A percentile compares a stretch with the other conserved stretches of the same genome.
phyloP scores from a whole-genome alignment of 1,140 invertebrate genomes.

The Diprion similis region DNA sequence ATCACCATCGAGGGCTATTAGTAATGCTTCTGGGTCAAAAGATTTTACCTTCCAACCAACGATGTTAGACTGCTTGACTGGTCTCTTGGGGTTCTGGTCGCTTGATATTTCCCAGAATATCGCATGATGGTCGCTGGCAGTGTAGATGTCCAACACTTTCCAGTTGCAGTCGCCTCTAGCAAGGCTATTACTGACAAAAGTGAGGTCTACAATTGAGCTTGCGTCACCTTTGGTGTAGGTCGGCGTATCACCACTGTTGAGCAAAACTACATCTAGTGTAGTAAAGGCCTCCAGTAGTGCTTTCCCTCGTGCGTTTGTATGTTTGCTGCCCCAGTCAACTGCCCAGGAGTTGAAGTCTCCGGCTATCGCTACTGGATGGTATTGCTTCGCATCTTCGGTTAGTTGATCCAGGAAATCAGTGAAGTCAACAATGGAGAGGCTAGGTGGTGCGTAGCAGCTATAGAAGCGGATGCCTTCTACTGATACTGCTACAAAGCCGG shows the following conservation, averaged over 20 bases:
- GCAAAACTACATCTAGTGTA: conserved; percentile 12
- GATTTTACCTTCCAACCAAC: conserved; percentile 23
- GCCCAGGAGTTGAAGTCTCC: too few species aligned
- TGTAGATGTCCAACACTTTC: conserved; percentile 17
- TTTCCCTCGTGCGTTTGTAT: background rate
- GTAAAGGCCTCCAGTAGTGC: conserved; percentile 14
- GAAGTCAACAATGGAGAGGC: too few species aligned
- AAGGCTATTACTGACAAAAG: conserved; percentile 18
- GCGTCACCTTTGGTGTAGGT: conserved; percentile 21
- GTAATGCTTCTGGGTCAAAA: conserved; percentile 22
- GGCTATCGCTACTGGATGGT: too few species aligned
- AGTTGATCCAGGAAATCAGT: too few species aligned
- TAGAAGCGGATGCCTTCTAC: too few species aligned
- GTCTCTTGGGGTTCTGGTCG: background rate
- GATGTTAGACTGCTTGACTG: conserved; percentile 4
- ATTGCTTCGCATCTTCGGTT: too few species aligned
- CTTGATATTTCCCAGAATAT: conserved; percentile 15
- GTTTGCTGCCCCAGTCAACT: background rate
- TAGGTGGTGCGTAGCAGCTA: too few species aligned
- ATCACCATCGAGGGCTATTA: background rate
- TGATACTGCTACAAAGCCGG: too few species aligned
- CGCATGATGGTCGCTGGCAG: conserved; percentile 25
- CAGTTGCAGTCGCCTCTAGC: conserved; percentile 12
- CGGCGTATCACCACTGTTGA: conserved; percentile 5
- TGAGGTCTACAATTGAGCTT: conserved; percentile 20